Base-by-base conservation (phyloP, 2,797 vertebrate species). In the Sebastes kiyomatsui region DNA sequence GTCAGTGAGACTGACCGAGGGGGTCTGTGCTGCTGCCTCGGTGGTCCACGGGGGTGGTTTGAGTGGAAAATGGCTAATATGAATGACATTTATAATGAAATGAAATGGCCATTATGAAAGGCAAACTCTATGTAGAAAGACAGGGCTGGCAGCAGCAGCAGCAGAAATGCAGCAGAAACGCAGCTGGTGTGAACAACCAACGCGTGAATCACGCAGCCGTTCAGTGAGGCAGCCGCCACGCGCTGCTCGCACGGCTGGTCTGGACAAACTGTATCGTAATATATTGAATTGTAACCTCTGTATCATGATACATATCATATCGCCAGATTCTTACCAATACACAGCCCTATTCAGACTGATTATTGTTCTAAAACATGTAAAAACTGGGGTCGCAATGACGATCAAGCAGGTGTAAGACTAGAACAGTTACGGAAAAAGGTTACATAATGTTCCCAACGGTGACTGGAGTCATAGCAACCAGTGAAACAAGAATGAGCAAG, bases 51-150 rank as follows among this genome's bases (percentile, higher is more conserved):
- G 42, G 81, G 75, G 28, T 20, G 16, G 54, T 78, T 78, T 72
- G 72, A 78, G 67, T 77, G 46, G 77, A 90, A 78, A 79, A 84
- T 88, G 55, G 67, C 61, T 10, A 33, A 9, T 32, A 32, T 32
- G 10, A 33, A 33, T 33, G 32, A 33, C 3, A 33, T 33, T 33
- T 33, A 33, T 33, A 33, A 33, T 33, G 32, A 33, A 33, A 10
- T 33, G 9, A 33, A 33, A 33, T 33, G 32, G 3, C 32, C 9
- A 11, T 38, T 18, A 46, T 46, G 42, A 18, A 46, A 46, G 42
- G 42, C 16, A 46, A 46, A 18, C 42, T 46, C 42, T 46, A 46
- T 46, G 42, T 46, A 46, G 42, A 46, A 46, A 46, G 42, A 18
- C 0, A 46, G 42, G 16, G 42, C 42, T 46, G 42, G 42, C 42